These are phyloP conservation scores for Popillia japonica DNA, from an alignment of 1,140 invertebrate genomes.

Conservation along the genomic window DNA sequence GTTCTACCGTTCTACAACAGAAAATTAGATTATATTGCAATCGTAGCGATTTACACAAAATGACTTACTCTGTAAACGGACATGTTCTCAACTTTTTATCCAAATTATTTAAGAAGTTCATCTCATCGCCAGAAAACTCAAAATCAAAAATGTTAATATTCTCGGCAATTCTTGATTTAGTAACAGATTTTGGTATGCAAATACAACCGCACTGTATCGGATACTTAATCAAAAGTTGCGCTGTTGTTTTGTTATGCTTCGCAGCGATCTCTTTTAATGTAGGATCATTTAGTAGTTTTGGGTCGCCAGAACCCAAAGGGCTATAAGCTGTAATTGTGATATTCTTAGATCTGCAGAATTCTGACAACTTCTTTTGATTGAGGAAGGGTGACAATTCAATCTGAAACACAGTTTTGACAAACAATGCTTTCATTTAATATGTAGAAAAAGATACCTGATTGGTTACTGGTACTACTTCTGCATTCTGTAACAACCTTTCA, in stretches of 20 bases:
- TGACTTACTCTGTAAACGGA: constrained; percentile 52
- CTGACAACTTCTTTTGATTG: constrained; percentile 77
- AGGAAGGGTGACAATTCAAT: constrained; percentile 87
- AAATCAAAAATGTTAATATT: constrained; percentile 70
- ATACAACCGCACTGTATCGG: constrained; percentile 65
- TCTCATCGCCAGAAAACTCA: constrained; percentile 62
- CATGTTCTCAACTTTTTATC: constrained; percentile 49
- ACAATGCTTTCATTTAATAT: constrained; percentile 66
- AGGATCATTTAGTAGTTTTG: constrained; percentile 71
- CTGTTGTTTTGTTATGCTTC: constrained; percentile 69
- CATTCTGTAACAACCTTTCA: constrained; percentile 71
- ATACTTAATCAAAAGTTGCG: constrained; percentile 68
- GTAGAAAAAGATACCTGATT: constrained; percentile 68
- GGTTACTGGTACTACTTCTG: constrained; percentile 77
- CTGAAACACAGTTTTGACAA: not conserved
- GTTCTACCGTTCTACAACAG: constrained; percentile 41
- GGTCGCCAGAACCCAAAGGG: constrained; percentile 72
- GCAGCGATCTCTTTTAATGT: constrained; percentile 63
- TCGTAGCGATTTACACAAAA: not conserved
- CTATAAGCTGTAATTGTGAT: constrained; percentile 83
- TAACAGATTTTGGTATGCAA: constrained; percentile 73
- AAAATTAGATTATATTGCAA: constrained; percentile 37
- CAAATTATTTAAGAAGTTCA: constrained; percentile 58
- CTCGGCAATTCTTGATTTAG: constrained; percentile 63
- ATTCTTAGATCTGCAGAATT: constrained; percentile 73